Base-by-base conservation (phyloP, 2,113 vertebrate species). In the Clarias magur region DNA sequence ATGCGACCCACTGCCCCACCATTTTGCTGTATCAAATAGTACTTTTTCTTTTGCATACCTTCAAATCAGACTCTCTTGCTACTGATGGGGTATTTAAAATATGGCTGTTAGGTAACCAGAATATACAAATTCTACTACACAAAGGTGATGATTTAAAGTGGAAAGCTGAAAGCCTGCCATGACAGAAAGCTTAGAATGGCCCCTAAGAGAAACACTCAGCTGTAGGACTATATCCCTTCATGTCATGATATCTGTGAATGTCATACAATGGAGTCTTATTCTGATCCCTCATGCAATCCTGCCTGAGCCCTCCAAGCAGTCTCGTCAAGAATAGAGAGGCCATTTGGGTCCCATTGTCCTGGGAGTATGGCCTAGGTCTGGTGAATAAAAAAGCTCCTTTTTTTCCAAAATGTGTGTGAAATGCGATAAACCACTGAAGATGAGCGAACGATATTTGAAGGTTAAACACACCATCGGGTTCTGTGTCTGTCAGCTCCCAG, bases 361-460 rank as follows among this genome's bases (percentile, higher is more conserved):
- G 86, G 86, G 86, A 87, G 86, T 68, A 38, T 83, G 81, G 81
- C 81, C 86, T 79, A 79, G 81, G 82, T 82, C 30, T 56, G 72
- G 27, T 38, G 86, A 87, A 87, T 87, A 87, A 87, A 87, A 87
- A 59, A 34, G 38, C 48, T 75, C 72, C 60, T 73, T 83, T 83
- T 83, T 68, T 75, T 78, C 19, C 56, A n/a, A 76, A 86, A 83
- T 78, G 60, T 67, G 84, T 68, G 34, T 78, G 80, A 88, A 88
- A 86, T 60, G 82, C 25, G 75, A 85, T 83, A 88, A 82, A 89
- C 63, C 72, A 56, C 83, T 89, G 84, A 88, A 82, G 79, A 88
- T 88, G 59, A 86, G 80, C 92, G 91, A 87, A 86, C 91, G 89
- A 91, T 93, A 85, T 87, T 86, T 90, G 79, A 91, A 91, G 83